phyloP scores from a whole-genome alignment of 1,140 invertebrate species.

The Palaemon carinicauda region DNA sequence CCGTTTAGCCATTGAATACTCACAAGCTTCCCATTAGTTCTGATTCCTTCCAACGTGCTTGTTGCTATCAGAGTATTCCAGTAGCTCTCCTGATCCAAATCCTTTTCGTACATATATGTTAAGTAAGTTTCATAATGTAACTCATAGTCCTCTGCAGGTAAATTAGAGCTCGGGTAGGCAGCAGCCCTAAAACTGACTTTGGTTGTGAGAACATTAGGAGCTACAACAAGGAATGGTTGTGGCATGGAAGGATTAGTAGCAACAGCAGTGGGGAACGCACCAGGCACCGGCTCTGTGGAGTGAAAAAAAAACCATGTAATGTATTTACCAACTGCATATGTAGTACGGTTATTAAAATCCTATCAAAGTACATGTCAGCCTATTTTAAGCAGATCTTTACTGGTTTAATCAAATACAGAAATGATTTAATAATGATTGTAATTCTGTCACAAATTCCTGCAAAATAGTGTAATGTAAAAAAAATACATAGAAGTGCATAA shows the following conservation, averaged over 20 bases:
- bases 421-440: too few relatives aligned
- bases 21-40: conserved; percentile 70
- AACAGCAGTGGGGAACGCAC: conserved; percentile 71
- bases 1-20: conserved; percentile 37
- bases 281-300: conserved; percentile 76
- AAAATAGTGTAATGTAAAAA: too few relatives aligned
- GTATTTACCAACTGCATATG: too few relatives aligned
- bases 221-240: conserved; percentile 71
- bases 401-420: background rate
- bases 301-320: background rate
- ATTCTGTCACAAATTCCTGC: too few relatives aligned
- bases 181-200: conserved; percentile 72
- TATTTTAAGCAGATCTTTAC: background rate
- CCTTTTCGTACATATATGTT: conserved; percentile 71
- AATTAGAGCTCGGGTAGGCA: conserved; percentile 62
- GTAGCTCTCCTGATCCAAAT: conserved; percentile 70
- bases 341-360: too few relatives aligned
- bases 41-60: conserved; percentile 71
- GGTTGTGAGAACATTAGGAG: conserved; percentile 68
- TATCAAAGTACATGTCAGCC: background rate
- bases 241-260: conserved; percentile 1
- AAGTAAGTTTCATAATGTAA: conserved; percentile 72
- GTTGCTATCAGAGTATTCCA: conserved; percentile 73
- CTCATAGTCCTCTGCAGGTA: background rate
- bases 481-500: too few relatives aligned